These are phyloP conservation scores for Chloropsis cyanopogon DNA, from an alignment of 2,113 vertebrate species.

Conservation along the genomic window DNA sequence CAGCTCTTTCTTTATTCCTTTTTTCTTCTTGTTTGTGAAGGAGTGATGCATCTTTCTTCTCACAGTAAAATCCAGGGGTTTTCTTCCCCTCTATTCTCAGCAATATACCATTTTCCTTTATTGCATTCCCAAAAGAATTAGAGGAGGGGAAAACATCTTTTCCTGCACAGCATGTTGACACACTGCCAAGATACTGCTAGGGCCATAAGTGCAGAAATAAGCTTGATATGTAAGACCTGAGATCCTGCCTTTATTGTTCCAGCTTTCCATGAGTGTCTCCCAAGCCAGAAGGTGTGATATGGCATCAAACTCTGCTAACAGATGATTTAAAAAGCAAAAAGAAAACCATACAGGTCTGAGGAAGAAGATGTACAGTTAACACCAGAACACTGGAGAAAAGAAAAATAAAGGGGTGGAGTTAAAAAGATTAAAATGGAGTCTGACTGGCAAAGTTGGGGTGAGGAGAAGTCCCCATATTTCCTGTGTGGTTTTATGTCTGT, in stretches of 20 bases:
- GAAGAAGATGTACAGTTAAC: neutral
- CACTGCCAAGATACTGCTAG: neutral
- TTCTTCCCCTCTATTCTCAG: neutral
- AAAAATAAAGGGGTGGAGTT: neutral
- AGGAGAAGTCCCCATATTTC: neutral
- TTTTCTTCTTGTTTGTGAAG: neutral
- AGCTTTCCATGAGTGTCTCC: neutral
- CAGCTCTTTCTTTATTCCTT: neutral
- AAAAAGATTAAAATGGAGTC: neutral
- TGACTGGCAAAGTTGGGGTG: neutral
- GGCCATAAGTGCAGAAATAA: constrained; percentile 30
- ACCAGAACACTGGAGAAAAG: neutral
- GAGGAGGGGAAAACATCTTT: neutral
- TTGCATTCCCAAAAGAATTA: neutral
- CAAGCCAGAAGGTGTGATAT: neutral
- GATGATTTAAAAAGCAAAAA: neutral
- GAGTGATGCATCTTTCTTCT: neutral
- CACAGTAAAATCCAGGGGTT: neutral
- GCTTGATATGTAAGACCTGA: neutral
- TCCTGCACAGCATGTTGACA: neutral
- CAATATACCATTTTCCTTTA: neutral
- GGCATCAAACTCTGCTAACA: neutral
- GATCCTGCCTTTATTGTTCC: neutral
- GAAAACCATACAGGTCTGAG: neutral
- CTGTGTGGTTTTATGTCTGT: neutral